Evolutionary conservation across 2,113 vertebrate species (phyloP), one percentile per base, ranked within the genome.

Genomic region (Saccopteryx leptura): DNA sequence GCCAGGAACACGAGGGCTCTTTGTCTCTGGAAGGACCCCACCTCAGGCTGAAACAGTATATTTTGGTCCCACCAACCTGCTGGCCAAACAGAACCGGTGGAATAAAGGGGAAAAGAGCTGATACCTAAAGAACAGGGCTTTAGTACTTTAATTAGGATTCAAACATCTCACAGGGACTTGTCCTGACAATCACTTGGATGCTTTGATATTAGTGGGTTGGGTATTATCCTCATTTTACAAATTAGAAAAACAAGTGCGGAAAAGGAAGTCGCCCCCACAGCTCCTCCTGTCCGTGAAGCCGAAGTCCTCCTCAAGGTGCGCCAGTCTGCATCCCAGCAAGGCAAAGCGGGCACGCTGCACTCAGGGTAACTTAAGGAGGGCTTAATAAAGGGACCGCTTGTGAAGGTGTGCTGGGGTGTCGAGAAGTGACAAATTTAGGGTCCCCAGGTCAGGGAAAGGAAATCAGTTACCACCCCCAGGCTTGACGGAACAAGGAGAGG

Each of bases 401-500:
- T 5, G 52, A 39, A 58, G 11, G 0, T 24, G 31, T 52, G 56
- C 2, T 52, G n/a, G 11, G 10, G 7, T 66, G 10, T 1, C 28
- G 8, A 33, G 18, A 58, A 88, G 61, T 0, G 3, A 24, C 9
- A 13, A 14, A 1, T 21, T 15, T 3, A 63, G 28, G 1, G 0
- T 1, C 9, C 61, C 15, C 14, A 5, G 48, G 7, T 21, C 23
- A 66, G 26, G 8, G 19, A 58, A 26, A 48, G 5, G 7, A 9
- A 2, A 52, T 23, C 0, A 8, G 5, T 48, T 10, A 31, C n/a
- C 26, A 33, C 39, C 7, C 3, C 28, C 56, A 65, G 10, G 11
- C 39, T 74, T 7, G 19, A 17, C 11, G 21, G 26, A 24, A 31
- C 52, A 31, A 54, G 31, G 52, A 9, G 0, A 9, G 21, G 15